Conservation (phyloP, 2,113 vertebrate species). For the Falcunculus frontatus region DNA sequence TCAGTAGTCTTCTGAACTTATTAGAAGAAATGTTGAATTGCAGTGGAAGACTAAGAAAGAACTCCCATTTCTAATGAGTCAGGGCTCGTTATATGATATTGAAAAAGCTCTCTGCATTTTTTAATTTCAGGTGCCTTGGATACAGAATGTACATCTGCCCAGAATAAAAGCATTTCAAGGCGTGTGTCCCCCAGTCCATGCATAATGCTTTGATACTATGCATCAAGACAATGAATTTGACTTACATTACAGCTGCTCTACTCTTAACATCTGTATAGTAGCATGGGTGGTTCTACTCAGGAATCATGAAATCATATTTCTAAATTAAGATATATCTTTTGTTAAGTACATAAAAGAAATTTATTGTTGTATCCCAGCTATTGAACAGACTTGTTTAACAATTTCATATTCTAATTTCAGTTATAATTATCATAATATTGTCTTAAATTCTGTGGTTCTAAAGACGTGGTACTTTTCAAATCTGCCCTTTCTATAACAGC, state of each 20-base stretch:
- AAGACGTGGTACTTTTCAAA: not conserved
- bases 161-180: not conserved
- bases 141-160: not conserved
- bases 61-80: not conserved
- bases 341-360: not conserved
- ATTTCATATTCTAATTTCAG: not conserved
- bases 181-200: not conserved
- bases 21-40: not conserved
- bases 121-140: not conserved
- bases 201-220: not conserved
- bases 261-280: not conserved
- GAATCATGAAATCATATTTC: not conserved
- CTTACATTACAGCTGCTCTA: not conserved
- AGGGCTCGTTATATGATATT: not conserved
- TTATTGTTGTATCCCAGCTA: not conserved
- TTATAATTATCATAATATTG: not conserved
- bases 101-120: not conserved
- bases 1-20: not conserved
- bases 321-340: not conserved
- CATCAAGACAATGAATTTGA: not conserved
- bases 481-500: not conserved
- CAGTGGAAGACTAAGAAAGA: not conserved
- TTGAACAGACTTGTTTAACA: not conserved
- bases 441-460: not conserved
- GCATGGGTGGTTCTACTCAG: not conserved